Conservation (phyloP, 2,888 invertebrate species). For the Gryllus longicercus region DNA sequence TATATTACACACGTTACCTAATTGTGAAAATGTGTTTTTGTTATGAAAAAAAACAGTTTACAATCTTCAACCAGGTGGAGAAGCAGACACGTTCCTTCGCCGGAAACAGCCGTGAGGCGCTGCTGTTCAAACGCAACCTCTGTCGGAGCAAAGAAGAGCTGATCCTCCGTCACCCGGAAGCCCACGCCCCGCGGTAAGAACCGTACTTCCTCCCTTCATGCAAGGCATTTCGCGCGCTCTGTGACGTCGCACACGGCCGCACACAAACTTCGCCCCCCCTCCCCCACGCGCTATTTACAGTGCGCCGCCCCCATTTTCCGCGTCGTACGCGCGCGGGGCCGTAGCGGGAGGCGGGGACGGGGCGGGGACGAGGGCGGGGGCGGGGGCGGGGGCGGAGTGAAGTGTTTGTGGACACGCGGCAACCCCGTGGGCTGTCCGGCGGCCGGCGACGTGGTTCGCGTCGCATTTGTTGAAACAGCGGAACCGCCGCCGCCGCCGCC, state of each 20-base stretch:
- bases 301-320: not conserved
- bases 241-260: not conserved
- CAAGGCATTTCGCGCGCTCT: too few relatives aligned
- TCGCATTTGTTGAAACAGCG: not conserved
- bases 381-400: not conserved
- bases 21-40: too few relatives aligned
- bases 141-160: too few relatives aligned
- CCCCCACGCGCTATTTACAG: not conserved
- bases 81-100: too few relatives aligned
- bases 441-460: not conserved
- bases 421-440: not conserved
- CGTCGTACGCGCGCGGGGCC: not conserved
- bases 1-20: too few relatives aligned
- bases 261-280: not conserved
- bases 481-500: not conserved
- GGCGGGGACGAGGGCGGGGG: not conserved
- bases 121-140: too few relatives aligned
- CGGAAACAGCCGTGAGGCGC: too few relatives aligned
- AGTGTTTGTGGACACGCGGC: constrained; percentile 17
- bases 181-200: too few relatives aligned
- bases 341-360: not conserved
- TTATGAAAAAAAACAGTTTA: too few relatives aligned
- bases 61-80: too few relatives aligned
- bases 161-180: too few relatives aligned
- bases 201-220: too few relatives aligned